Evolutionary conservation across 1,140 invertebrate genomes (phyloP).

Genomic region (Lasaia peninsularis): DNA sequence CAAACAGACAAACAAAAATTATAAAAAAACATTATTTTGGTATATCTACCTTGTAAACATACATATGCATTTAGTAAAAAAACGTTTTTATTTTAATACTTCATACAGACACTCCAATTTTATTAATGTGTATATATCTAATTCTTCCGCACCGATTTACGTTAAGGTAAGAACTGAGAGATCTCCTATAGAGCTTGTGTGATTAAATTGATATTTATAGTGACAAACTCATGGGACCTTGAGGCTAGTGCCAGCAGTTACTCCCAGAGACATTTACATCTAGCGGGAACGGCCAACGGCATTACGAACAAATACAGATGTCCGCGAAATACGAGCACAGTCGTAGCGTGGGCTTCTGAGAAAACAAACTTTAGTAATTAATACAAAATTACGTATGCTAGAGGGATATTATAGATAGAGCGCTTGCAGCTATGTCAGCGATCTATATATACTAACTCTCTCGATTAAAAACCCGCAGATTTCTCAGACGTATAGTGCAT

Average conservation of each 20-base stretch:
- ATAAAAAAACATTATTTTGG: no score
- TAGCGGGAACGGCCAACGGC: not conserved
- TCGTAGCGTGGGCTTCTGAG: slow-evolving; percentile 30
- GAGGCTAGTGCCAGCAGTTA: slow-evolving; percentile 38
- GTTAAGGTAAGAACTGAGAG: slow-evolving; percentile 50
- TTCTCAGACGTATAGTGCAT: no score
- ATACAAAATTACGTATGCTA: slow-evolving; percentile 1
- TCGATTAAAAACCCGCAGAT: no score
- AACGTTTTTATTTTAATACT: no score
- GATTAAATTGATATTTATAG: slow-evolving; percentile 46
- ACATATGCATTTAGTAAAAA: no score
- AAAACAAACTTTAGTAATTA: slow-evolving; percentile 26
- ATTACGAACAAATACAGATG: slow-evolving; percentile 32
- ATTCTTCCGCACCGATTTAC: not conserved
- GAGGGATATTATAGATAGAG: not conserved
- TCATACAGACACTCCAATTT: no score
- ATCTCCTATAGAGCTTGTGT: slow-evolving; percentile 54
- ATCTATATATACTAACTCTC: no score
- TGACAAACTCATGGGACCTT: slow-evolving; percentile 56
- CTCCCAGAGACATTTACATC: slow-evolving; percentile 31
- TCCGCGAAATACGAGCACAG: slow-evolving; percentile 36
- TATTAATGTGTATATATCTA: no score
- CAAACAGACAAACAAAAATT: no score
- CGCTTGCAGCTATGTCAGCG: not conserved
- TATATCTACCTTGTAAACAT: no score